Conservation (phyloP, 2,797 vertebrate species). For the Artibeus lituratus region DNA sequence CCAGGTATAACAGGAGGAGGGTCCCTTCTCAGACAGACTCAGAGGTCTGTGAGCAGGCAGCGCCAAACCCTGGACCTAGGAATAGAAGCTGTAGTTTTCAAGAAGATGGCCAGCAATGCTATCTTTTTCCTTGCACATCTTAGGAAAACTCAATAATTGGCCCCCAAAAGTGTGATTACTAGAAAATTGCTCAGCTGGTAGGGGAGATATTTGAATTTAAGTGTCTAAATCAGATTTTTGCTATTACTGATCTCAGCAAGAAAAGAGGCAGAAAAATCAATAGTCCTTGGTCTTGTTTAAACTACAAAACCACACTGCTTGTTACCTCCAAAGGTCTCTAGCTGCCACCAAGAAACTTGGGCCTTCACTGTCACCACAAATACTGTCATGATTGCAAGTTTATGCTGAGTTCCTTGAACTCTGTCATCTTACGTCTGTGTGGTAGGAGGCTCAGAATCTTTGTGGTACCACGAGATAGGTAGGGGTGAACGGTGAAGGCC, state of each 20-base stretch:
- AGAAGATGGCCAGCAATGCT: background rate
- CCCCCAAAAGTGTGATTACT: conserved; percentile 52
- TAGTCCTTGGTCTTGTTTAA: conserved; percentile 57
- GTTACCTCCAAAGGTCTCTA: conserved; percentile 13
- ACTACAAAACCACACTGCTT: conserved; percentile 36
- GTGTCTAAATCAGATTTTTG: conserved; percentile 66
- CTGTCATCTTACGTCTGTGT: background rate
- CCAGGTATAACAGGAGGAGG: background rate
- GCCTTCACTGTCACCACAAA: background rate
- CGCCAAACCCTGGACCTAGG: background rate
- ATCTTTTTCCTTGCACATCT: conserved; percentile 8
- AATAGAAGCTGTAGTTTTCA: conserved; percentile 8
- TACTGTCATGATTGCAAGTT: conserved; percentile 30
- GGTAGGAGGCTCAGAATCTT: background rate
- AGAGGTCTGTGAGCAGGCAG: background rate
- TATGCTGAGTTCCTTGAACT: conserved; percentile 34
- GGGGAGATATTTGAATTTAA: conserved; percentile 62
- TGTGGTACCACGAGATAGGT: background rate
- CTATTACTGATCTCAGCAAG: conserved; percentile 55
- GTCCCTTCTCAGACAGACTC: background rate
- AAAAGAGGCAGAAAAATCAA: conserved; percentile 58
- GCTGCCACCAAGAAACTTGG: conserved; percentile 3
- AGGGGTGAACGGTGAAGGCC: background rate
- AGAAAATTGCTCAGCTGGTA: conserved; percentile 57
- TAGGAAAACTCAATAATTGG: conserved; percentile 54